Evolutionary conservation across 1,140 invertebrate genomes (phyloP), one percentile per base, ranked within the genome.

Genomic region (Lepidostoma basale): DNA sequence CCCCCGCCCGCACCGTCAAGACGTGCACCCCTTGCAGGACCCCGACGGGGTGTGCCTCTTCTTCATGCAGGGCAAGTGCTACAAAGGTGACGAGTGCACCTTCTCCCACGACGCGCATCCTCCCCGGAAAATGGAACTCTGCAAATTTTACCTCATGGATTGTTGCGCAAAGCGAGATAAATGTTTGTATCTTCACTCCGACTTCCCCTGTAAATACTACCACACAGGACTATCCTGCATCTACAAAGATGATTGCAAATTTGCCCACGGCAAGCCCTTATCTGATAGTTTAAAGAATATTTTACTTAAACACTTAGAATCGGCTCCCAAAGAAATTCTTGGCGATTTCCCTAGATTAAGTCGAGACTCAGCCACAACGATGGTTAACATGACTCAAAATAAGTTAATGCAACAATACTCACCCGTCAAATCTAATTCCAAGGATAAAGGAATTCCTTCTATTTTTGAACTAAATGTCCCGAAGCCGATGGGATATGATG

Each of bases 181-280:
- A 79, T 99, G 97, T 84, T 84, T 95, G 2, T 99, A 97, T 76
- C 94, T 98, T 91, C 97, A 99, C 84, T 90, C 92, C 74, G 96
- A 98, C 78, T 98, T 97, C 79, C 97, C 97, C 30, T 99, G 97
- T 82, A 98, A 98, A 85, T 98, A 93, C 84, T 98, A 91, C 77
- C 96, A 98, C 76, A 94, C 94, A 44, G 95, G 95, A 73, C 86
- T 94, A 73, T 89, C 91, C 47, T 98, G 96, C 80, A 87, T 86
- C 70, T 91, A 93, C 20, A 86, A 87, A 64, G 84, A 85, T 33
- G 90, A 90, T 62, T 99, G 97, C 83, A 95, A 97, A 81, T 98
- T 98, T 79, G 95, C 94, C 36, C 96, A 98, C 81, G 88, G 87
- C 14, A 88, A 91, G 71, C 90, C 93, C 0, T 81, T 98, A 0